A percentile compares a stretch with the other conserved stretches of the same genome.
Evolutionary conservation across 2,888 invertebrate genomes (phyloP).

Genomic region (Apamea crenata): DNA sequence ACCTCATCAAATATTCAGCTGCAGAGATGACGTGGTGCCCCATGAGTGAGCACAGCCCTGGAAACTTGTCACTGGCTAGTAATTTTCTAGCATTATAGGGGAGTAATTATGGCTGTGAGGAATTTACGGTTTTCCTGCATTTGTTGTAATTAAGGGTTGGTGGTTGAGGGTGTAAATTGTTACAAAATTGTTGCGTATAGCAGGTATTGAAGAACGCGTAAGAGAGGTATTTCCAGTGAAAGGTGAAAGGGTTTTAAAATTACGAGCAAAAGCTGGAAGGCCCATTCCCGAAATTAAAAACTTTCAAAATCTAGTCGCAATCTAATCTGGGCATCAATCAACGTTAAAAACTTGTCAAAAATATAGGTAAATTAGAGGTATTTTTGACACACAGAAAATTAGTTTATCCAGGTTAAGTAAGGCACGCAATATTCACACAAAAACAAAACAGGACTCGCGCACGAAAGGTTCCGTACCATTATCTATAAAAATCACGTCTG

Average conservation of each 20-base stretch:
- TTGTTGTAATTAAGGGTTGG: not conserved
- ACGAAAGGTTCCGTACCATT: no score
- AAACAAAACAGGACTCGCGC: no score
- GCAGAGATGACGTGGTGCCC: slow-evolving; percentile 42
- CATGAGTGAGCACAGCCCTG: slow-evolving; percentile 6
- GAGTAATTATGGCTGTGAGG: slow-evolving; percentile 29
- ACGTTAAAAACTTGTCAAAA: no score
- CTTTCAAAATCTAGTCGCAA: not conserved
- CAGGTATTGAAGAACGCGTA: not conserved
- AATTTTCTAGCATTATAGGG: slow-evolving; percentile 37
- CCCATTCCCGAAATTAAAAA: not conserved
- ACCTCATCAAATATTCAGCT: slow-evolving; percentile 43
- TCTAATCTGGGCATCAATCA: no score
- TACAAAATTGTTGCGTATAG: not conserved
- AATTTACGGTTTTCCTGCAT: not conserved
- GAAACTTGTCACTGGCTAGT: not conserved
- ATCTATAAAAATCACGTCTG: no score
- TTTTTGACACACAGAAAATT: no score
- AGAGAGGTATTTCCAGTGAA: not conserved
- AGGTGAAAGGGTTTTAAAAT: not conserved
- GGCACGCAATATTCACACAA: no score
- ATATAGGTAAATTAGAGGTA: no score
- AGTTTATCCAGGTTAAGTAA: no score
- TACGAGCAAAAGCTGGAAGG: not conserved
- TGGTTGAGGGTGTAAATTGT: not conserved